phyloP scores from a whole-genome alignment of 2,888 invertebrate species.

The Allophyes oxyacanthae region DNA sequence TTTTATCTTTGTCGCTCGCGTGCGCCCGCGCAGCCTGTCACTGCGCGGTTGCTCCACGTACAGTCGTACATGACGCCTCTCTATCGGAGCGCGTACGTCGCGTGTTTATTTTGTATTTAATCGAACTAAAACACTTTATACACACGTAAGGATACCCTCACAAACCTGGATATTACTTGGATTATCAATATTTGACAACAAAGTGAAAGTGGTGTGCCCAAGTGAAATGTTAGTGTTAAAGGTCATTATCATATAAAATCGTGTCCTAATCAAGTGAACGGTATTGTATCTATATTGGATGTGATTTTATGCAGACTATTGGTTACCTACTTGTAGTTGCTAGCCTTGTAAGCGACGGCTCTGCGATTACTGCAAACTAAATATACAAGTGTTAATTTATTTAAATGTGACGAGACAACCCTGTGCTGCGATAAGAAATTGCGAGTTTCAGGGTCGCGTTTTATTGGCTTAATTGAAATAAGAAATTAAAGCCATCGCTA shows the following conservation, averaged over 20 bases:
- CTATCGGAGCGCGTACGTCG: conserved; percentile 76
- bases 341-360: conserved; percentile 79
- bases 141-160: conserved; percentile 21
- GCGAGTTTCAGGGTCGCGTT: conserved; percentile 74
- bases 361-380: conserved; percentile 67
- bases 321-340: conserved; percentile 78
- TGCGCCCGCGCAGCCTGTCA: conserved; percentile 80
- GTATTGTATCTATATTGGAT: conserved; percentile 73
- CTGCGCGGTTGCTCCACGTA: conserved; percentile 68
- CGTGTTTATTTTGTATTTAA: conserved; percentile 61
- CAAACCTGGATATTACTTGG: conserved; percentile 20
- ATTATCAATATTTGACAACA: conserved; percentile 20
- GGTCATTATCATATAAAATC: conserved; percentile 73
- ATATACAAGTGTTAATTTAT: conserved; percentile 77
- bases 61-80: conserved; percentile 75
- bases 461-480: conserved; percentile 46
- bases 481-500: conserved; percentile 39
- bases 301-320: conserved; percentile 73
- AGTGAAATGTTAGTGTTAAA: conserved; percentile 76
- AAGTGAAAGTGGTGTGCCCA: conserved; percentile 46
- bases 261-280: conserved; percentile 79
- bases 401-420: conserved; percentile 75
- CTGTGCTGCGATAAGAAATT: conserved; percentile 74
- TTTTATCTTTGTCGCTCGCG: conserved; percentile 76
- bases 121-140: conserved; percentile 42